Evolutionary conservation across 1,140 invertebrate species (phyloP), one percentile per base, ranked within the genome.

Genomic region (Drosophila sechellia): DNA sequence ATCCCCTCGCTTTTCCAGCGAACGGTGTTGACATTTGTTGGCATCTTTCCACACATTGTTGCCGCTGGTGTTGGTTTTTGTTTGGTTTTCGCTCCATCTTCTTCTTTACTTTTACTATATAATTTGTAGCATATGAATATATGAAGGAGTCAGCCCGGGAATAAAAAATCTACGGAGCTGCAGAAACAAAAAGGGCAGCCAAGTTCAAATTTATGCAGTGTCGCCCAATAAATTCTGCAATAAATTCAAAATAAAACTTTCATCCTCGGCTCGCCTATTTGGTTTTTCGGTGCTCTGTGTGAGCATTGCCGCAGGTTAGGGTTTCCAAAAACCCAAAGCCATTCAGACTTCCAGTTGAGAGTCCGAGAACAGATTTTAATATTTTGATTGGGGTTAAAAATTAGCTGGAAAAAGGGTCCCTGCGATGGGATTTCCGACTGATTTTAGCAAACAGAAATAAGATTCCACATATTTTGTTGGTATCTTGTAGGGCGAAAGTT

Each of bases 71-170:
- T 75, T 85, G 71, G 54, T 83, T 84, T 83, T 89, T 89, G 79
- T 86, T 87, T 86, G 79, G 79, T 79, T 89, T 89, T 79, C 77
- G 75, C 59, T 68, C 65, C 46, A 70, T 71, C 83, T 87, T 89
- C 84, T 85, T 77, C 83, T 87, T 89, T 78, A 77, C 85, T 84
- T 90, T 90, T 89, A 90, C 80, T 80, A 89, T 89, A 89, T 89
- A 89, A 89, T 89, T 89, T 89, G 84, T 89, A 90, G 85, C 84
- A 89, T 89, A 89, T 89, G 85, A 89, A 89, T 89, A 90, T 90
- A 89, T 78, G 80, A 77, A 71, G 65, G 59, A 43, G 40, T 17
- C 54, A 43, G 40, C 22, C 54, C 48, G 52, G 12, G 61, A 53
- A 54, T 55, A 52, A 63, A 65, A 31, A 31, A 8, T 31, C 31